Base-by-base conservation (phyloP, 1,140 invertebrate genomes). In the Pristionchus pacificus region DNA sequence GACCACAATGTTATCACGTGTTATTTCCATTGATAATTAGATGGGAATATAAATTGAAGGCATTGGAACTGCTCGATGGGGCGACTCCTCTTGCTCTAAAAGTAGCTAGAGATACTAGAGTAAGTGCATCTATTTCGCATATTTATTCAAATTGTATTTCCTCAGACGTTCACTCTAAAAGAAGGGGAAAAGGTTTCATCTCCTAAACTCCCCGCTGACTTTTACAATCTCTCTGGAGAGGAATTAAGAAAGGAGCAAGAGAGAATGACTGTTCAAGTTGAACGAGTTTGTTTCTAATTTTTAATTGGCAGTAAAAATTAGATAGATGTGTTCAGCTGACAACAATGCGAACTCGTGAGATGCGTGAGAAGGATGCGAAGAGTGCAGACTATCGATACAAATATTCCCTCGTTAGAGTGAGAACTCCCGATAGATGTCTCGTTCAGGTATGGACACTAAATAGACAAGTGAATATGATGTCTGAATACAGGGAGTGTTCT, bases 381-480 rank as follows among this genome's bases (percentile, higher is more conserved):
- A 6, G 27, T 1, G n/a, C 24, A 2, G 55, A 63, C n/a, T 57
- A 66, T 19, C 19, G n/a, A 1, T 77, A 77, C 76, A 77, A 77
- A 61, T 77, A 77, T 55, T 65, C 74, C 0, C n/a, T 74, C 30
- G 73, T 77, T 25, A 49, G 75, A 13, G 38, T 77, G 28, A 28
- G 75, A 38, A 59, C 73, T 19, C 76, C 76, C 2, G 71, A 74
- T 28, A 30, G 63, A 14, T 68, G 31, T 25, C 1, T 77, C 0
- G 31, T 77, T 2, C 64, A 77, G 69, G 75, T 68, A 60, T 38
- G 60, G 66, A 15, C 15, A 25, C 31, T 15, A 25, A 3, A 27
- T 2, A 29, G 24, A 38, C 24, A 27, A 71, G 25, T 59, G n/a
- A 24, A 28, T 58, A 28, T 30, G 25, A 38, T 70, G n/a, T 38